Percentiles rank a stretch among this genome's conserved stretches.
Conservation (phyloP, 2,113 vertebrate species). For the Leucosticte australis region DNA sequence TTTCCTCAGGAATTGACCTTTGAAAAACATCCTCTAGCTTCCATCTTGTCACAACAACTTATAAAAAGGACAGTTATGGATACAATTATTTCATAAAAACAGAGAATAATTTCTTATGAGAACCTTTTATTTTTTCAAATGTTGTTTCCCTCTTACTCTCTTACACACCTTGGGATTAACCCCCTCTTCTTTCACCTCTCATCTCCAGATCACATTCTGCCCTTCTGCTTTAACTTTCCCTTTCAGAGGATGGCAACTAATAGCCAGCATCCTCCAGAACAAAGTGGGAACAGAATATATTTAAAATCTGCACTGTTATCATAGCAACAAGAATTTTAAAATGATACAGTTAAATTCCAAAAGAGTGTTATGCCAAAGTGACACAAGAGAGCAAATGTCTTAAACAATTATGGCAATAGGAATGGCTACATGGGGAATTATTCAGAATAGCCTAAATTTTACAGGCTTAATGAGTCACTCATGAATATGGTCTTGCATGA, state of each 20-base stretch:
- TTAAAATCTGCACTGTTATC: slow-evolving; percentile 59
- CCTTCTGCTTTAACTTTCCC: slow-evolving; percentile 49
- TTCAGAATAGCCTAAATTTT: slow-evolving; percentile 35
- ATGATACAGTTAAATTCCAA: slow-evolving; percentile 38
- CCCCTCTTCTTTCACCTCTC: background rate
- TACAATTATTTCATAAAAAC: slow-evolving; percentile 1
- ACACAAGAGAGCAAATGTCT: slow-evolving; percentile 27
- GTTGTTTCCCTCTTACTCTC: background rate
- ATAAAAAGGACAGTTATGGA: background rate
- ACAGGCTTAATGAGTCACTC: slow-evolving; percentile 9
- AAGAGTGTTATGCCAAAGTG: background rate
- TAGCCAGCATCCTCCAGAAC: slow-evolving; percentile 52
- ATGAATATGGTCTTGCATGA: slow-evolving; percentile 7
- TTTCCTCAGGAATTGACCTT: slow-evolving; percentile 6
- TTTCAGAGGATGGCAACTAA: slow-evolving; percentile 46
- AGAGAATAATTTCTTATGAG: background rate
- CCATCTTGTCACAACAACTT: background rate
- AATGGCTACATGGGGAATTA: background rate
- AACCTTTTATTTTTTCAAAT: background rate
- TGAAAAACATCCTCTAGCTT: slow-evolving; percentile 16
- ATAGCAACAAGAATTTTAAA: slow-evolving; percentile 53
- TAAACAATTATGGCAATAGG: background rate
- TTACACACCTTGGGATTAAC: background rate
- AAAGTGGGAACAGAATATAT: slow-evolving; percentile 42
- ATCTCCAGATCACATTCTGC: slow-evolving; percentile 16